Evolutionary conservation across 2,888 invertebrate genomes (phyloP).

Genomic region (Tholera decimalis): DNA sequence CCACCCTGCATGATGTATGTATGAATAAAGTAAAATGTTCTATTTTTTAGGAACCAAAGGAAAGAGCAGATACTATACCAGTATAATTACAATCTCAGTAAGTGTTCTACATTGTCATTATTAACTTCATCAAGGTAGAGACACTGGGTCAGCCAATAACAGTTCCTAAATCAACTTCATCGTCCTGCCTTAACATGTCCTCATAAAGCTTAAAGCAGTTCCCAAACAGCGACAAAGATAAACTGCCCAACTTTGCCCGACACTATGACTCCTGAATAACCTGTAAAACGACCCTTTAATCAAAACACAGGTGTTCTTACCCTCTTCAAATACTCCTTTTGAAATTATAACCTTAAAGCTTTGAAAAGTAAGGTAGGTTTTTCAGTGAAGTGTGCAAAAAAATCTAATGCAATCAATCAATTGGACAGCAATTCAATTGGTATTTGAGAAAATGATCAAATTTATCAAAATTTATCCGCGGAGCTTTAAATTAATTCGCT

Average conservation of each 20-base stretch:
- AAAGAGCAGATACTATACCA: not conserved
- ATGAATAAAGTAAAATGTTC: too few relatives aligned
- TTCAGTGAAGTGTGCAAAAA: conserved; percentile 44
- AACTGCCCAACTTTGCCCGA: conserved; percentile 52
- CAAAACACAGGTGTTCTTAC: conserved; percentile 65
- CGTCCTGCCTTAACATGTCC: conserved; percentile 24
- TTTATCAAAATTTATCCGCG: conserved; percentile 76
- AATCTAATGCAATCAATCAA: conserved; percentile 72
- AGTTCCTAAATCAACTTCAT: conserved; percentile 49
- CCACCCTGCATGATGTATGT: too few relatives aligned
- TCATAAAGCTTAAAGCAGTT: conserved; percentile 44
- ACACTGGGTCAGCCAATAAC: conserved; percentile 15
- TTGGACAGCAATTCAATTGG: conserved; percentile 69
- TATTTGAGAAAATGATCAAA: conserved; percentile 74
- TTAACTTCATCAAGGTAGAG: conserved; percentile 6
- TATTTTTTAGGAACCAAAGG: too few relatives aligned
- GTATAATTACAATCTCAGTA: too few relatives aligned
- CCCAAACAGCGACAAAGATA: conserved; percentile 44
- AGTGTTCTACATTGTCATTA: not conserved
- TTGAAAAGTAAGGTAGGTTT: conserved; percentile 50
- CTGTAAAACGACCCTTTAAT: conserved; percentile 62
- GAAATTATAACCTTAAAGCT: conserved; percentile 16
- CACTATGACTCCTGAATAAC: conserved; percentile 56
- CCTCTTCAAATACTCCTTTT: not conserved
- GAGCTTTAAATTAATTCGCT: conserved; percentile 65